A percentile compares a stretch with the other conserved stretches of the same genome.
Conservation (phyloP, 2,888 invertebrate genomes). For the Caradrina clavipalpis region DNA sequence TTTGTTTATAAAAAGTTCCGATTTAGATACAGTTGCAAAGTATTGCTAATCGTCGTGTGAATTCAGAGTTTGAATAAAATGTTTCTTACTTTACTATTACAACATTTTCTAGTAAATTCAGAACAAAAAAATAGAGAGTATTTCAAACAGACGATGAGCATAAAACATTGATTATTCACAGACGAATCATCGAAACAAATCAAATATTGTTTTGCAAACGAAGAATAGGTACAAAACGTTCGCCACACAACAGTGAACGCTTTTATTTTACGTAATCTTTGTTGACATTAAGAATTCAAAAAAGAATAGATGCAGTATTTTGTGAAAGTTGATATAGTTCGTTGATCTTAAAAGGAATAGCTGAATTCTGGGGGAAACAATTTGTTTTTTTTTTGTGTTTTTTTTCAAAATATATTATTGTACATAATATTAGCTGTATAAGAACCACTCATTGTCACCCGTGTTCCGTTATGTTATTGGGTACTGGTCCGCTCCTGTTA, state of each 20-base stretch:
- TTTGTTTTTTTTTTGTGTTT: too few species aligned
- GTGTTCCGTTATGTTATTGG: too few species aligned
- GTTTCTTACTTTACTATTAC: neutral
- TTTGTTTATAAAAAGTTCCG: neutral
- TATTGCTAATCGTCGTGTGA: neutral
- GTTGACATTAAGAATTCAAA: conserved; percentile 29
- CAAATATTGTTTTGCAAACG: conserved; percentile 25
- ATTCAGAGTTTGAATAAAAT: neutral
- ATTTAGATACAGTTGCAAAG: conserved; percentile 1
- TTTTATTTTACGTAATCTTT: conserved; percentile 41
- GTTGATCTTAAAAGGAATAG: too few species aligned
- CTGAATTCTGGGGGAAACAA: too few species aligned
- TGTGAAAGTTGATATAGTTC: neutral
- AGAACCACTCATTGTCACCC: too few species aligned
- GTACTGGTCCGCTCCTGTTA: too few species aligned
- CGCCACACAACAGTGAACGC: conserved; percentile 30
- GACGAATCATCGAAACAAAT: conserved; percentile 27
- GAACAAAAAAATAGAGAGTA: conserved; percentile 12
- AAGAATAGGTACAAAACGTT: conserved; percentile 12
- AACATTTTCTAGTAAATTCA: conserved; percentile 3
- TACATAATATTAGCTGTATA: too few species aligned
- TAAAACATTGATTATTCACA: conserved; percentile 39
- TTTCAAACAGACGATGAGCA: conserved; percentile 19
- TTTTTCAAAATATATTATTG: too few species aligned
- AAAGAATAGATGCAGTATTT: too few species aligned